These are phyloP conservation scores for Gallinago nigripennis DNA, from an alignment of 2,797 vertebrate genomes.

Conservation along the genomic window DNA sequence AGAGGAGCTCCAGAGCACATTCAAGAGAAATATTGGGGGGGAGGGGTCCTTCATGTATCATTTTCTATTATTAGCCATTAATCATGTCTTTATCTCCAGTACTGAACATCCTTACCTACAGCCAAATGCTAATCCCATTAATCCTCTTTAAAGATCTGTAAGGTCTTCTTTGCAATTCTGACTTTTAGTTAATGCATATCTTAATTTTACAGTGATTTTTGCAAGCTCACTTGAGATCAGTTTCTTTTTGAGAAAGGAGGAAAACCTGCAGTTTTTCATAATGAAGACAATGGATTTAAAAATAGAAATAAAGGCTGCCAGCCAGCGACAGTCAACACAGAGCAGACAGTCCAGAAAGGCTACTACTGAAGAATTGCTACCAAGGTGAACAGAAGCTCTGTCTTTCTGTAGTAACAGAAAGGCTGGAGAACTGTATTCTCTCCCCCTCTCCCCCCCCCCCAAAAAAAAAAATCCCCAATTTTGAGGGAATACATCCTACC, in stretches of 20 bases:
- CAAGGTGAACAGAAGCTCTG: not conserved
- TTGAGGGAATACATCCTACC: not conserved
- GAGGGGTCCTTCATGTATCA: not conserved
- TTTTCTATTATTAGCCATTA: slow-evolving; percentile 32
- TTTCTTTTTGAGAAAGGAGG: not conserved
- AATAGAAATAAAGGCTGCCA: slow-evolving; percentile 1
- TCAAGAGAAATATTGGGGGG: not conserved
- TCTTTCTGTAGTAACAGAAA: not conserved
- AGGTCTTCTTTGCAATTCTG: slow-evolving; percentile 46
- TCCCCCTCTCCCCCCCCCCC: too few species aligned
- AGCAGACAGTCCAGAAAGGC: not conserved
- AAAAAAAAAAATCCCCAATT: not conserved
- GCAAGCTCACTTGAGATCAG: slow-evolving; percentile 27
- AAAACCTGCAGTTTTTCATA: not conserved
- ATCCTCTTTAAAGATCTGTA: slow-evolving; percentile 54
- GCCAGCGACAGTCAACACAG: not conserved
- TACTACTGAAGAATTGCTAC: not conserved
- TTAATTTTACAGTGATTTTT: slow-evolving; percentile 43
- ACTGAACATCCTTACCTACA: slow-evolving; percentile 12
- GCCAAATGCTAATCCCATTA: slow-evolving; percentile 48
- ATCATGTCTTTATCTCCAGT: slow-evolving; percentile 26
- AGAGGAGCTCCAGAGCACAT: not conserved
- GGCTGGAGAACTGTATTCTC: not conserved
- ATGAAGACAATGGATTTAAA: not conserved
- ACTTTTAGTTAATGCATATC: slow-evolving; percentile 33